phyloP scores from a whole-genome alignment of 2,113 vertebrate species.

The Zosterops borbonicus region DNA sequence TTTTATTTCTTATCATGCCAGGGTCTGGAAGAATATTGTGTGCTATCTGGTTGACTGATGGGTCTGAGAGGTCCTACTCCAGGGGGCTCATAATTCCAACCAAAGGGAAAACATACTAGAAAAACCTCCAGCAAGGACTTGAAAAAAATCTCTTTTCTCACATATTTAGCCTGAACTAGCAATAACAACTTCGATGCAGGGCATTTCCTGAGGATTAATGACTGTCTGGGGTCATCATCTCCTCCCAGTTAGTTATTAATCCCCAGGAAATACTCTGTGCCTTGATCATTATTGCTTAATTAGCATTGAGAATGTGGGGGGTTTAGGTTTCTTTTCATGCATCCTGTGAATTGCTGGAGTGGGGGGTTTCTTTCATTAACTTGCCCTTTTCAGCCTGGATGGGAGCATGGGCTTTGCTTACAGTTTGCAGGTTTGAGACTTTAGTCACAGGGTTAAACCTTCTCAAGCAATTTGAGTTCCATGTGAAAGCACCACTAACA shows the following conservation, averaged over 20 bases:
- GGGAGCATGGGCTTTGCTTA: constrained; percentile 36
- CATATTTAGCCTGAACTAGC: constrained; percentile 63
- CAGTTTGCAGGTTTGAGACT: constrained; percentile 43
- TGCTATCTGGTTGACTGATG: background rate
- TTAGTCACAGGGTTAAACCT: constrained; percentile 62
- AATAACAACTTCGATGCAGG: constrained; percentile 71
- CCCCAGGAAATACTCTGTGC: constrained; percentile 77
- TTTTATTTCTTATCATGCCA: background rate
- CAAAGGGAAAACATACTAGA: constrained; percentile 22
- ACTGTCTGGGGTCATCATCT: constrained; percentile 79
- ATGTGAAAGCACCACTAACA: constrained; percentile 28
- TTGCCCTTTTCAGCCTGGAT: constrained; percentile 47
- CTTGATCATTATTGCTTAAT: constrained; percentile 77
- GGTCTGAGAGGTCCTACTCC: background rate
- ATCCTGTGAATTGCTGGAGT: constrained; percentile 50
- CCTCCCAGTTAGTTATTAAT: constrained; percentile 77
- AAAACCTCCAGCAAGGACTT: background rate
- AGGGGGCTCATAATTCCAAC: background rate
- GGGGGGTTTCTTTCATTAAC: constrained; percentile 65
- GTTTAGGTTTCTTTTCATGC: constrained; percentile 69
- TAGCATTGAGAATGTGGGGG: constrained; percentile 70
- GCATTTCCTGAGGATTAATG: constrained; percentile 82
- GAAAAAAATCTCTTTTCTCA: constrained; percentile 33
- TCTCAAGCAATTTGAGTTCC: constrained; percentile 39
- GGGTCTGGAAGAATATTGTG: background rate